phyloP scores from a whole-genome alignment of 2,888 invertebrate species.

The Schrankia costaestrigalis region DNA sequence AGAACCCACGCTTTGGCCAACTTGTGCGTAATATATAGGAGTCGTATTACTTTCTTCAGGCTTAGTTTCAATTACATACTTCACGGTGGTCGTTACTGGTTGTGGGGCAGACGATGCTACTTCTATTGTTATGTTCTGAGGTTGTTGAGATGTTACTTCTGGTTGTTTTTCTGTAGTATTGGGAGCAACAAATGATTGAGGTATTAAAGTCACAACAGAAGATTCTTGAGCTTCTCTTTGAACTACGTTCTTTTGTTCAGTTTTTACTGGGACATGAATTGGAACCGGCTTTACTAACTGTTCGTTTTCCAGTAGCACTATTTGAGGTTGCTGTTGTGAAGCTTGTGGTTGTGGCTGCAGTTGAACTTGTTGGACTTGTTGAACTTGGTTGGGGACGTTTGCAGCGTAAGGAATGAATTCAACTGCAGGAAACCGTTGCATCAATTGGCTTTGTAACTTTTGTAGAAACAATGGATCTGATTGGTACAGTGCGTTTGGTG shows the following conservation, averaged over 20 bases:
- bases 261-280: conserved; percentile 41
- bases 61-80: conserved; percentile 51
- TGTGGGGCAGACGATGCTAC: conserved; percentile 46
- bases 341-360: conserved; percentile 26
- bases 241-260: conserved; percentile 55
- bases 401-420: conserved; percentile 69
- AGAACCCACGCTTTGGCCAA: conserved; percentile 62
- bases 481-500: conserved; percentile 72
- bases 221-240: conserved; percentile 67
- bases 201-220: conserved; percentile 50
- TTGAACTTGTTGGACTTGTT: too few relatives aligned
- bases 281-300: conserved; percentile 43
- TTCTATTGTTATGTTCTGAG: conserved; percentile 51
- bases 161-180: conserved; percentile 51
- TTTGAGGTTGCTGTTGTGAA: conserved; percentile 32
- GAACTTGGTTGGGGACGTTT: conserved; percentile 39
- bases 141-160: conserved; percentile 39
- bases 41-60: conserved; percentile 52
- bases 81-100: conserved; percentile 53
- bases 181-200: conserved; percentile 43
- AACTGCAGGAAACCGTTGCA: conserved; percentile 62
- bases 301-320: conserved; percentile 57
- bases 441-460: conserved; percentile 63
- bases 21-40: conserved; percentile 73
- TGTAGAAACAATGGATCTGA: conserved; percentile 74